phyloP scores from a whole-genome alignment of 2,113 vertebrate genomes.

The Zosterops borbonicus region DNA sequence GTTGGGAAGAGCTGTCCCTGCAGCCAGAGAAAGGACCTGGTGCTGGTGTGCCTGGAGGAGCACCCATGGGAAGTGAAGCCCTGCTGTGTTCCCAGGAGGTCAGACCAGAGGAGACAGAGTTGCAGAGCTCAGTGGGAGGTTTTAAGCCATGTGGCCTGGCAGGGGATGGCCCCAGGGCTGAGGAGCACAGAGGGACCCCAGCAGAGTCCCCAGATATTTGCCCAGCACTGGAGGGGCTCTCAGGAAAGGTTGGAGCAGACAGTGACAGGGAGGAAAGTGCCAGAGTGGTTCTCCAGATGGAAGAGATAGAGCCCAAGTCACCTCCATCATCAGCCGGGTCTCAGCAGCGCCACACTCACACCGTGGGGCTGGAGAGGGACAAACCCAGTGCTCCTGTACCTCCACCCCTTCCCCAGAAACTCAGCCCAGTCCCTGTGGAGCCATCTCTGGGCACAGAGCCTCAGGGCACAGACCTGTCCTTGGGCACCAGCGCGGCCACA shows the following conservation, averaged over 20 bases:
- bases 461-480: not conserved
- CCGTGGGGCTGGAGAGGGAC: not conserved
- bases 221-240: not conserved
- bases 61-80: not conserved
- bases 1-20: not conserved
- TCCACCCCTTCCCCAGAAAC: not conserved
- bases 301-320: constrained; percentile 31
- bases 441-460: not conserved
- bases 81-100: not conserved
- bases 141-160: not conserved
- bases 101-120: not conserved
- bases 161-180: not conserved
- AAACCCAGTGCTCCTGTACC: not conserved
- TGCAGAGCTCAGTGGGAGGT: not conserved
- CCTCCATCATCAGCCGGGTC: not conserved
- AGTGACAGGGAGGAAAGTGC: not conserved
- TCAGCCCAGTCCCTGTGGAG: not conserved
- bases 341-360: not conserved
- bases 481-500: not conserved
- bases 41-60: not conserved
- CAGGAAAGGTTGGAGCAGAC: not conserved
- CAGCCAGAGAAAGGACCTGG: not conserved
- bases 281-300: constrained; percentile 62
- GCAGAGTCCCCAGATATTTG: not conserved
- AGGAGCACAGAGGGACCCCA: not conserved